These are phyloP conservation scores for Spodoptera frugiperda DNA, from an alignment of 1,140 invertebrate genomes.

Conservation along the genomic window DNA sequence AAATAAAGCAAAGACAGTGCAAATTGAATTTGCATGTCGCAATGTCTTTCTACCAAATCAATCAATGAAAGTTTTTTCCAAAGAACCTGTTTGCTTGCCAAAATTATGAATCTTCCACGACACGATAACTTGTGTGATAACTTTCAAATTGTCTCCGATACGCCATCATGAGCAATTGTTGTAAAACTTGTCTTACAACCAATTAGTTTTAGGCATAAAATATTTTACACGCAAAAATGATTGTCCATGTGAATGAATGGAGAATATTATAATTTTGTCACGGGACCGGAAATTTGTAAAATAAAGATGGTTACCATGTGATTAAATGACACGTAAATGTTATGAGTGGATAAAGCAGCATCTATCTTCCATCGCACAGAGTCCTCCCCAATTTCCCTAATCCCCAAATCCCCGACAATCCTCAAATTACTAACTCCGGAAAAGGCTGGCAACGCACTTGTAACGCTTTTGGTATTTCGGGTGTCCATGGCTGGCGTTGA, in stretches of 20 bases:
- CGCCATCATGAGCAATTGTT: constrained; percentile 31
- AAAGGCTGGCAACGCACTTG: too few species aligned
- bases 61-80: constrained; percentile 22
- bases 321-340: too few species aligned
- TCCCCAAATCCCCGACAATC: too few species aligned
- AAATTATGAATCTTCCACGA: constrained; percentile 36
- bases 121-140: constrained; percentile 25
- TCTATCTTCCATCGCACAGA: too few species aligned
- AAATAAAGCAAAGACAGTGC: too few species aligned
- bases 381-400: too few species aligned
- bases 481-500: too few species aligned
- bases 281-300: neutral
- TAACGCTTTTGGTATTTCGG: too few species aligned
- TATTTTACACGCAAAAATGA: constrained; percentile 25
- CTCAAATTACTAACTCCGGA: too few species aligned
- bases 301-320: neutral
- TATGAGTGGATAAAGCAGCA: too few species aligned
- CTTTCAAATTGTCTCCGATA: constrained; percentile 45
- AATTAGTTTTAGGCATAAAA: constrained; percentile 32
- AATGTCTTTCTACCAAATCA: neutral
- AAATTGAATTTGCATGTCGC: neutral
- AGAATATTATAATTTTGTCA: constrained; percentile 2
- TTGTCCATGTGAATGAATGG: neutral
- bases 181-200: constrained; percentile 33
- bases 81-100: constrained; percentile 2